Evolutionary conservation across 2,888 invertebrate species (phyloP).

Genomic region (Scaptodrosophila latifasciaeformis): DNA sequence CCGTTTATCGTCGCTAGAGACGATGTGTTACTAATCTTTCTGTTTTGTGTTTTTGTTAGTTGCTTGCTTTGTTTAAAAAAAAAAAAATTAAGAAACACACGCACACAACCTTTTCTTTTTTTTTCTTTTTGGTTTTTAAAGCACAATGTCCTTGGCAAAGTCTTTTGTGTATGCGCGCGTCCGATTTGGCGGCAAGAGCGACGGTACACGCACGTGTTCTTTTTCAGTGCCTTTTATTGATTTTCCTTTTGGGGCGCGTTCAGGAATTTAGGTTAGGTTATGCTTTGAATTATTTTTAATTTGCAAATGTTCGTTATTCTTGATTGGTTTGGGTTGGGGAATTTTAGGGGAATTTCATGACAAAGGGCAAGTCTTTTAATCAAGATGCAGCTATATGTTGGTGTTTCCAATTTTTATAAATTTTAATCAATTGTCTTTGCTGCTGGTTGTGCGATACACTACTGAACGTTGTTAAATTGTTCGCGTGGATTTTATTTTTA

Average conservation of each 20-base stretch:
- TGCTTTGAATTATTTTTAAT: slow-evolving; percentile 8
- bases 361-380: slow-evolving; percentile 67
- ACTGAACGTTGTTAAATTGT: slow-evolving; percentile 47
- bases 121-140: too few species aligned
- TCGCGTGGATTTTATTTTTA: slow-evolving; percentile 54
- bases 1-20: slow-evolving; percentile 10
- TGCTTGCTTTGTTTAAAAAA: slow-evolving; percentile 17
- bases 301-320: too few species aligned
- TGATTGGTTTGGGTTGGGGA: too few species aligned
- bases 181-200: slow-evolving; percentile 53
- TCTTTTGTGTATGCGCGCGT: slow-evolving; percentile 49
- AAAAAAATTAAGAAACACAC: slow-evolving; percentile 15
- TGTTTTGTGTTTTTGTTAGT: slow-evolving; percentile 16
- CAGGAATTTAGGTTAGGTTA: slow-evolving; percentile 55
- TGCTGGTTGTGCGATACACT: slow-evolving; percentile 37
- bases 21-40: slow-evolving; percentile 21
- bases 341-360: too few species aligned
- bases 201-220: slow-evolving; percentile 49
- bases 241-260: slow-evolving; percentile 25
- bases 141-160: slow-evolving; percentile 51
- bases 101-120: slow-evolving; percentile 24
- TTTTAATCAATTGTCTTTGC: slow-evolving; percentile 56
- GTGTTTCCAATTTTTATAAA: slow-evolving; percentile 71
- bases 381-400: slow-evolving; percentile 74
- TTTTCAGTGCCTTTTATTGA: slow-evolving; percentile 49